Evolutionary conservation across 2,113 vertebrate genomes (phyloP).

Genomic region (Larimichthys polyactis): DNA sequence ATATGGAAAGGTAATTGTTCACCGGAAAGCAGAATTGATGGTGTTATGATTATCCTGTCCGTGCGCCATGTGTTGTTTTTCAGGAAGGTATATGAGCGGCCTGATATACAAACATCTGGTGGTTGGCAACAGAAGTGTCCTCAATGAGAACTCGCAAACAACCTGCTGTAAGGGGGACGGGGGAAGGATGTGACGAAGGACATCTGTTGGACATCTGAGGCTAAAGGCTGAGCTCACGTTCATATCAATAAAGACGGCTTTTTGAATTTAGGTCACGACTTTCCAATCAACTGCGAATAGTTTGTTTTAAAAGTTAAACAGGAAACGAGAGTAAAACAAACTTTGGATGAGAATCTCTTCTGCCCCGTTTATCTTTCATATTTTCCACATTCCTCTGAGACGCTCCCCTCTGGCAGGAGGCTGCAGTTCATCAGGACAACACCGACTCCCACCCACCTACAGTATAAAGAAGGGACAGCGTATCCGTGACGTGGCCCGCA

Average conservation of each 20-base stretch:
- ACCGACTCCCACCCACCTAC: no score
- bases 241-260: background rate
- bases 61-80: slow-evolving; percentile 8
- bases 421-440: no score
- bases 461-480: no score
- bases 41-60: slow-evolving; percentile 32
- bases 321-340: no score
- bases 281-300: background rate
- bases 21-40: slow-evolving; percentile 38
- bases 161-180: slow-evolving; percentile 29
- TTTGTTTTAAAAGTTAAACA: background rate
- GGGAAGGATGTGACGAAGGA: background rate
- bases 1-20: slow-evolving; percentile 55
- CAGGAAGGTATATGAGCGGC: slow-evolving; percentile 1
- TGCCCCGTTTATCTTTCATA: background rate
- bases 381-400: background rate
- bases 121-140: slow-evolving; percentile 17
- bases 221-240: background rate
- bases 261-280: background rate
- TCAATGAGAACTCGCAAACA: background rate
- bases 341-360: background rate
- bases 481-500: no score
- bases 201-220: slow-evolving; percentile 12
- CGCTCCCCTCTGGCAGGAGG: no score
- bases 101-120: slow-evolving; percentile 51